Evolutionary conservation across 2,797 vertebrate genomes (phyloP), one percentile per base, ranked within the genome.

Genomic region (Rhinatrema bivittatum): DNA sequence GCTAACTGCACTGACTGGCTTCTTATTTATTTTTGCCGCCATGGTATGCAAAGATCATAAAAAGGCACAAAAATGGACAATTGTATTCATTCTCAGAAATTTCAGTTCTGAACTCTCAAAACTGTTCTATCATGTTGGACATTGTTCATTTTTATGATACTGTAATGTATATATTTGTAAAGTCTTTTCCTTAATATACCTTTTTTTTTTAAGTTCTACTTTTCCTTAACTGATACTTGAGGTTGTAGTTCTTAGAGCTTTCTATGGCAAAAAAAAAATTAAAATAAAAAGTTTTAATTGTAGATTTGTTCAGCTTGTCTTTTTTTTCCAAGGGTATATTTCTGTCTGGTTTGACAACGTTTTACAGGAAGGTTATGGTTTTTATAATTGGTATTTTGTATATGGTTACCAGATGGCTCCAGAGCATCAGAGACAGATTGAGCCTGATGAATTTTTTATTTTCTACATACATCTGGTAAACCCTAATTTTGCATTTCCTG

Each of bases 211-310:
- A 73, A 78, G 51, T 72, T 70, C 63, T 75, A 60, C 60, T 74
- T 75, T 64, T 56, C 62, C 68, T 75, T 82, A 72, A 65, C 66
- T 45, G 28, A 57, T 63, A 66, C 36, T 65, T 78, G 69, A 56
- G 46, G 48, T 76, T 71, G 65, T 87, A 85, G 85, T 76, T 84
- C 76, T 65, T 88, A 85, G 83, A 74, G 59, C 62, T 86, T 79
- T 76, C 78, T 72, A 79, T 69, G 65, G 68, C 67, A 70, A 78
- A 80, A 81, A 29, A 50, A n/a, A n/a, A n/a, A 78, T 44, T 32
- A 58, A 46, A 67, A 65, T 79, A 84, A 83, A 88, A 62, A 61
- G 26, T 32, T 76, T 73, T 75, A 72, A 76, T 81, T 76, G 67
- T 72, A 12, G 42, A 17, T 22, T 20, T 6, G 34, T 37, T 36